A percentile compares a stretch with the other conserved stretches of the same genome.
Conservation (phyloP, 2,113 vertebrate genomes). For the Pygoscelis adeliae region DNA sequence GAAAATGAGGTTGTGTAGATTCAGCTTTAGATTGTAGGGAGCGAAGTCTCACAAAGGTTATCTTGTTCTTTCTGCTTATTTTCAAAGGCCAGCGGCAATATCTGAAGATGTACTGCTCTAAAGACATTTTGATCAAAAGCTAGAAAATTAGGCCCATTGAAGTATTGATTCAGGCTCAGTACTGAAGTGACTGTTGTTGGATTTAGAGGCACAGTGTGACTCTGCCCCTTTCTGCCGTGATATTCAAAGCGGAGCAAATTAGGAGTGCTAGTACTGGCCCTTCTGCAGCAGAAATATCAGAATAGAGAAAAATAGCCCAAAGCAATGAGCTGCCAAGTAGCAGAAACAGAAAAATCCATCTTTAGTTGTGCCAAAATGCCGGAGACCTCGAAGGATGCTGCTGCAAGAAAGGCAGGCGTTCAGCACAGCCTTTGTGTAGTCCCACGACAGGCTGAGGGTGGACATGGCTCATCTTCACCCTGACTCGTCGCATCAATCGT, state of each 20-base stretch:
- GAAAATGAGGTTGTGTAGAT: neutral
- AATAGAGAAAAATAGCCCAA: neutral
- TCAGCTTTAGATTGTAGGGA: neutral
- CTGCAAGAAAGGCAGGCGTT: neutral
- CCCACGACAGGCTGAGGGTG: neutral
- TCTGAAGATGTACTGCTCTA: neutral
- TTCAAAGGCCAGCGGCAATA: neutral
- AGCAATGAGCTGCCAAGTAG: neutral
- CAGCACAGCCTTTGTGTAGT: neutral
- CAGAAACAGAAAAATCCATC: neutral
- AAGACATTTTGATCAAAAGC: conserved; percentile 17
- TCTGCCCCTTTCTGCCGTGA: neutral
- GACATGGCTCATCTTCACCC: neutral
- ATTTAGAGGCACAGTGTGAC: neutral
- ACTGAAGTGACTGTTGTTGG: neutral
- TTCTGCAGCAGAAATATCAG: neutral
- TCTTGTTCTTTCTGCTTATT: conserved; percentile 2
- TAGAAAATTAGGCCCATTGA: conserved; percentile 13
- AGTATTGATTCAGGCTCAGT: neutral
- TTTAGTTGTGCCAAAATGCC: neutral
- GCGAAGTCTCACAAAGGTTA: neutral
- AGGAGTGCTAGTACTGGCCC: neutral
- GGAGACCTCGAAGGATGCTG: neutral
- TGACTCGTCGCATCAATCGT: rapidly evolving
- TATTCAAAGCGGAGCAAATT: neutral